Conservation (phyloP, 2,113 vertebrate species). For the Elachura formosa region DNA sequence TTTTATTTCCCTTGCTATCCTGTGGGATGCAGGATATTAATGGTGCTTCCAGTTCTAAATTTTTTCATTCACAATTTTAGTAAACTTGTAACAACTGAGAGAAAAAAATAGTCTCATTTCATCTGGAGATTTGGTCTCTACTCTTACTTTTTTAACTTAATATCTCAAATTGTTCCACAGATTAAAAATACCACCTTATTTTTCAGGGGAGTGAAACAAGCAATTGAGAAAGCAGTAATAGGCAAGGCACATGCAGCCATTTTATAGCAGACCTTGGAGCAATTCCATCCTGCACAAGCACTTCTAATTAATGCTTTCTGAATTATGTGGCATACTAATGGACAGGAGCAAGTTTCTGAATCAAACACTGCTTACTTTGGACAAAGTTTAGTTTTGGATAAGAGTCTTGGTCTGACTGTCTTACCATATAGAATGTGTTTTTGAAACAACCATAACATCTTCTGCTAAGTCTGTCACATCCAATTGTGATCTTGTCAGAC, state of each 20-base stretch:
- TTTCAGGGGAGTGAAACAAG: not conserved
- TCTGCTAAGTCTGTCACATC: not conserved
- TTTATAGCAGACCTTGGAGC: not conserved
- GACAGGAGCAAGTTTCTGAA: not conserved
- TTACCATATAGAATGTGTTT: not conserved
- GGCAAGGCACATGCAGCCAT: not conserved
- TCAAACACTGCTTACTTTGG: not conserved
- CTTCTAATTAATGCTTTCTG: not conserved
- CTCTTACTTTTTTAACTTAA: not conserved
- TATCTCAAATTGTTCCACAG: not conserved
- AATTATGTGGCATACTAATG: not conserved
- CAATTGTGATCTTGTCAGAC: not conserved
- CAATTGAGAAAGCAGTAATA: not conserved
- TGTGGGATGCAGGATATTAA: not conserved
- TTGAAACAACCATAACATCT: not conserved
- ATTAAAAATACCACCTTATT: not conserved
- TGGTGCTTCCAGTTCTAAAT: not conserved
- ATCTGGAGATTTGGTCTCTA: not conserved
- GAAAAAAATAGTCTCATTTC: not conserved
- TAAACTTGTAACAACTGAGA: not conserved
- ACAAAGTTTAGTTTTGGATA: not conserved
- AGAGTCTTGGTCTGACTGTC: not conserved
- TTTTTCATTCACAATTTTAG: not conserved
- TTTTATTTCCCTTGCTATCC: not conserved
- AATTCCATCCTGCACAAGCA: not conserved